phyloP scores from a whole-genome alignment of 2,113 vertebrate genomes.

The Tylochromis polylepis region DNA sequence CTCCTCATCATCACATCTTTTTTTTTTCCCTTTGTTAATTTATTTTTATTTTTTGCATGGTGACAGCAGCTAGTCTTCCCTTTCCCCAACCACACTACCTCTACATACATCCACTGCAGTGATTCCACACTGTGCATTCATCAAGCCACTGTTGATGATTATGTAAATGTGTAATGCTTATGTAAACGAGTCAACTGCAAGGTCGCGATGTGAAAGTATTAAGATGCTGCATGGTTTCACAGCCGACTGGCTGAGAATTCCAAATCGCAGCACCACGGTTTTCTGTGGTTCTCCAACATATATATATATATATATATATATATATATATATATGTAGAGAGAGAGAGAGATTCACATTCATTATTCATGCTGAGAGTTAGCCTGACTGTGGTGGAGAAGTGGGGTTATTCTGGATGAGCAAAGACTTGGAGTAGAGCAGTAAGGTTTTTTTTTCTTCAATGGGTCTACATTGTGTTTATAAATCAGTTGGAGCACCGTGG shows the following conservation, averaged over 20 bases:
- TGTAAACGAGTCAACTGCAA: constrained; percentile 41
- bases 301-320: constrained; percentile 20
- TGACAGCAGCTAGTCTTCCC: neutral
- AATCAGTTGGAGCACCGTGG: neutral
- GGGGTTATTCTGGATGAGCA: neutral
- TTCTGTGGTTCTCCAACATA: constrained; percentile 16
- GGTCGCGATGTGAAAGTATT: constrained; percentile 40
- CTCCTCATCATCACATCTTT: constrained; percentile 26
- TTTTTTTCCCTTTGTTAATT: neutral
- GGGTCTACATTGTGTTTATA: constrained; percentile 4
- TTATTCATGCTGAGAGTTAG: constrained; percentile 56
- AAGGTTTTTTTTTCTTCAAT: neutral
- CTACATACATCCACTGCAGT: neutral
- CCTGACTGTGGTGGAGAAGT: constrained; percentile 2
- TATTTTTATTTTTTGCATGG: neutral
- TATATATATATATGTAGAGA: neutral
- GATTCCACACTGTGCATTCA: neutral
- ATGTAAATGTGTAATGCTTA: constrained; percentile 46
- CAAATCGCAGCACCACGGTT: neutral
- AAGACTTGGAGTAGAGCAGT: neutral
- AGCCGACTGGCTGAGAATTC: constrained; percentile 1
- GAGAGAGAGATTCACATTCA: constrained; percentile 34
- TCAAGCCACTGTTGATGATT: constrained; percentile 9
- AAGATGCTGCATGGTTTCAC: constrained; percentile 23
- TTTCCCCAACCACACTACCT: neutral